Conservation (phyloP, 2,888 invertebrate genomes). For the Eristalis pertinax region DNA sequence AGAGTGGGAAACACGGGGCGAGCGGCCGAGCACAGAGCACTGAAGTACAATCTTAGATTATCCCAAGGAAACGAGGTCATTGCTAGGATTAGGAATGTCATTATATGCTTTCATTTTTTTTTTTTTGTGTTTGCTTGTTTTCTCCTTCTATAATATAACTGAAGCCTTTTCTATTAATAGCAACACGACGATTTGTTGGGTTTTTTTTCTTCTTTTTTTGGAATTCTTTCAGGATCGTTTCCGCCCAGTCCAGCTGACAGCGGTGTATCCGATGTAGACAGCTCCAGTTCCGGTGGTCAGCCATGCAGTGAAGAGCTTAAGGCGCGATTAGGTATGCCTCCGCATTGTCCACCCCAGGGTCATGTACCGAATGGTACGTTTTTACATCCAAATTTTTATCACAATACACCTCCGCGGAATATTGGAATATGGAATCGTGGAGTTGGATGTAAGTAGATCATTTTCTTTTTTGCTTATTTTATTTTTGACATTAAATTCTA, state of each 20-base stretch:
- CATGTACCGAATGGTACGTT: conserved; percentile 81
- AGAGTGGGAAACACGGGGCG: neutral
- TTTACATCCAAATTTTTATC: conserved; percentile 87
- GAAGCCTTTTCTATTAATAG: conserved; percentile 65
- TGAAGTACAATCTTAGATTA: conserved; percentile 32
- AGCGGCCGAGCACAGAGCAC: neutral
- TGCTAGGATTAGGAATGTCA: conserved; percentile 56
- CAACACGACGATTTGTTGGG: conserved; percentile 46
- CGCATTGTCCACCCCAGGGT: conserved; percentile 81
- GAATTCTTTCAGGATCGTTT: conserved; percentile 88
- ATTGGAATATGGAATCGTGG: conserved; percentile 80
- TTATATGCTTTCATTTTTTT: conserved; percentile 19
- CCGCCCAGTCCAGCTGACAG: conserved; percentile 99
- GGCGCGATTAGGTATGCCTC: conserved; percentile 90
- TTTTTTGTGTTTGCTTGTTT: too few relatives aligned
- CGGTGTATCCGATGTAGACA: conserved; percentile 98
- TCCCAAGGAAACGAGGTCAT: conserved; percentile 53
- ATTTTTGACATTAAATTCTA: conserved; percentile 31
- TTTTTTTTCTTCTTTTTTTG: conserved; percentile 29
- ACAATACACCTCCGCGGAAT: conserved; percentile 83
- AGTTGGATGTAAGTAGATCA: conserved; percentile 80
- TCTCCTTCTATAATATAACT: conserved; percentile 6
- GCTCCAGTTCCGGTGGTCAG: conserved; percentile 91
- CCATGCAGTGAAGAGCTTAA: conserved; percentile 89
- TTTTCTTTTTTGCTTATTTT: neutral